Evolutionary conservation across 2,113 vertebrate species (phyloP), one percentile per base, ranked within the genome.

Genomic region (Pycnonotus jocosus): DNA sequence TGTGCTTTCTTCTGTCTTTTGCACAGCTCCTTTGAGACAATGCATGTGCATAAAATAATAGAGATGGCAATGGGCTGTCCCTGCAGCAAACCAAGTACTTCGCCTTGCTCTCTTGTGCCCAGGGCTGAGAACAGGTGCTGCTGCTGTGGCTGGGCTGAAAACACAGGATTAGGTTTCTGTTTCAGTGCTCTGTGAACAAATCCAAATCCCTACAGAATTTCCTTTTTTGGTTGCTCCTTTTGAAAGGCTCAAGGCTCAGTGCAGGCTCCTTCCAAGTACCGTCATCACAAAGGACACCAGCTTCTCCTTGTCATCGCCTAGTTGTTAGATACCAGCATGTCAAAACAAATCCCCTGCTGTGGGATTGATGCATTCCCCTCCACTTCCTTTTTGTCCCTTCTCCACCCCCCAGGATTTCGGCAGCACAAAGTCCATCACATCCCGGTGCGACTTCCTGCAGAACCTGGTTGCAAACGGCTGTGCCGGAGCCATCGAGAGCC

Each of bases 381-480:
- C n/a, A 22, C 9, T 79, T 65, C 70, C 97, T 58, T 57, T 88
- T 72, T 90, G 38, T 82, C 51, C 8, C 0, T 91, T 51, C 68
- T 56, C 81, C 48, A 33, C 13, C 25, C 60, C n/a, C 10, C 86
- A 99, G 99, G 98, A 98, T 71, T 99, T 99, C 0, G 97, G 99
- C 86, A 98, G 95, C 82, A 96, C 97, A 0, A 96, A 97, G 70
- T 98, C 98, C 6, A 94, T 99, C 94, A 98, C 95, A 0, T 99
- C 99, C 1, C 97, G 99, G 7, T 99, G 99, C 11, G 99, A 99
- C 95, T 96, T 99, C 72, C 97, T 82, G 80, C 97, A 97, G 48
- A 99, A 99, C 96, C 97, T 99, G 79, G 42, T 98, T 38, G 97
- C 90, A 23, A 98, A 98, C 1, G 99, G 99, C 95, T 99, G 99